Percentiles rank a stretch among this genome's conserved stretches.
Conservation (phyloP, 2,888 invertebrate species). For the Ormia ochracea region DNA sequence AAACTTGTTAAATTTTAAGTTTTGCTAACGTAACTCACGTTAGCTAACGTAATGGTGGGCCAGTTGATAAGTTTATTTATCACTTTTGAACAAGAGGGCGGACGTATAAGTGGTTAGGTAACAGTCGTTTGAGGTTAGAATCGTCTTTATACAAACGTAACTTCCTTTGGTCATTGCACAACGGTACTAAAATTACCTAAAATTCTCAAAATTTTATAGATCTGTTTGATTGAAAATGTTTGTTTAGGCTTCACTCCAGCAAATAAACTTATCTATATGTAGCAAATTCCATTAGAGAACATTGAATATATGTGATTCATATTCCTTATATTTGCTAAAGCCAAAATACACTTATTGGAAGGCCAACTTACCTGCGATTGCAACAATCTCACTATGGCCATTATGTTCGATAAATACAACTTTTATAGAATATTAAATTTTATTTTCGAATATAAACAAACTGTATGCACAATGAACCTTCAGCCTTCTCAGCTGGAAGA, state of each 20-base stretch:
- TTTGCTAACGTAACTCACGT: background rate
- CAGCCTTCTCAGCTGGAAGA: slow-evolving; percentile 78
- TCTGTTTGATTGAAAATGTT: background rate
- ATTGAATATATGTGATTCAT: background rate
- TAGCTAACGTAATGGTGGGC: background rate
- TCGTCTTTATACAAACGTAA: slow-evolving; percentile 64
- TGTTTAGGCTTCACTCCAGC: background rate
- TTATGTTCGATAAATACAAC: slow-evolving; percentile 62
- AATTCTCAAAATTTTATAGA: background rate
- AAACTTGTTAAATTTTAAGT: background rate
- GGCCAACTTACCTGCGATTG: slow-evolving; percentile 72
- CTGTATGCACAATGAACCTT: slow-evolving; percentile 71
- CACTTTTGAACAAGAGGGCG: slow-evolving; percentile 13
- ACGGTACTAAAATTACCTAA: background rate
- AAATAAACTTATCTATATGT: too few relatives aligned
- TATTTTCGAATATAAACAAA: slow-evolving; percentile 38
- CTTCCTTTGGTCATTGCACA: slow-evolving; percentile 51
- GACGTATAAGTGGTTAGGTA: slow-evolving; percentile 68
- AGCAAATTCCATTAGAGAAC: too few relatives aligned
- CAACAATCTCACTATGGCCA: slow-evolving; percentile 72
- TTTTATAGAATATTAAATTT: slow-evolving; percentile 28
- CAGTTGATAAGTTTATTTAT: slow-evolving; percentile 15
- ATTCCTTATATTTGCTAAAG: background rate
- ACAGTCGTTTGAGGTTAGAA: slow-evolving; percentile 73
- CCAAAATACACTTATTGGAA: background rate